A percentile compares a stretch with the other conserved stretches of the same genome.
Conservation (phyloP, 2,797 vertebrate genomes). For the Melopsittacus undulatus region DNA sequence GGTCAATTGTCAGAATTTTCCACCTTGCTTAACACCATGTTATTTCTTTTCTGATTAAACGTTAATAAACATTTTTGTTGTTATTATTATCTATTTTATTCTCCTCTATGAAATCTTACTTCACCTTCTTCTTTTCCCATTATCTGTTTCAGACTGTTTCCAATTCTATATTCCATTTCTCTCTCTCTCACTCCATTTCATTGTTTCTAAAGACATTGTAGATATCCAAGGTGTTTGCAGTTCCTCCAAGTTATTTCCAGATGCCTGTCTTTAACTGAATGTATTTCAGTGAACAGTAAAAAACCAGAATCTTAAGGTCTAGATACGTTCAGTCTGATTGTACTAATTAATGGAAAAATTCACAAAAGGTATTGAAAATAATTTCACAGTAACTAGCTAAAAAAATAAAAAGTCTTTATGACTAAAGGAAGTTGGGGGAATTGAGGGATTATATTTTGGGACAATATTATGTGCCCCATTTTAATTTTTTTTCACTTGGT, state of each 20-base stretch:
- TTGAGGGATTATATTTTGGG: background rate
- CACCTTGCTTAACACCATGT: background rate
- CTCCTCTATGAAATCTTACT: background rate
- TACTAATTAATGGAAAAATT: background rate
- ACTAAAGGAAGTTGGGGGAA: background rate
- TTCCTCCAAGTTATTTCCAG: background rate
- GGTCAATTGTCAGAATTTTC: background rate
- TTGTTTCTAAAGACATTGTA: background rate
- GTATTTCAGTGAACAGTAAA: background rate
- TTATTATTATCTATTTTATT: background rate
- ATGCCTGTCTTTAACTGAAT: background rate
- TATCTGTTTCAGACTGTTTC: background rate
- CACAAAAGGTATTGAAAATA: background rate
- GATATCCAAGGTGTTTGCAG: background rate
- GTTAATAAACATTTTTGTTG: background rate
- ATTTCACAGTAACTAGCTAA: background rate
- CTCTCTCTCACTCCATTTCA: background rate
- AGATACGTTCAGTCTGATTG: background rate
- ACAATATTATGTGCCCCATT: background rate
- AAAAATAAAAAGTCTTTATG: background rate
- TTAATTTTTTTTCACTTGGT: background rate
- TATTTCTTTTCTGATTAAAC: background rate
- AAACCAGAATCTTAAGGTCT: background rate
- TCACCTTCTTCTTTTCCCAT: background rate
- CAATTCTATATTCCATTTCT: background rate